phyloP scores from a whole-genome alignment of 2,113 vertebrate species.

The Petrocephalus zakoni region DNA sequence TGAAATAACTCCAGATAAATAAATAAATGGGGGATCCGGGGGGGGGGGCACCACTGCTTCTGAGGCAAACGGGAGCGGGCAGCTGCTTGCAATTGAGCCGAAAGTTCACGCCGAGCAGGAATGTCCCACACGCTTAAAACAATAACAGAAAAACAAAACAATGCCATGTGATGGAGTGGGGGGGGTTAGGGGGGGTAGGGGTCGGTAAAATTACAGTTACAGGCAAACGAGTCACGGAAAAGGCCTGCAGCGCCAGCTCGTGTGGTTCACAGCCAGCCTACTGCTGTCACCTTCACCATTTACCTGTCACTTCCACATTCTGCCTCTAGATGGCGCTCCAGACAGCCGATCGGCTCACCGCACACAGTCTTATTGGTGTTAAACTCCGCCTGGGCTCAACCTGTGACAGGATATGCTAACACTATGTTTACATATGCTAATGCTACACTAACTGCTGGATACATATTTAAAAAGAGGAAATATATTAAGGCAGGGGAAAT shows the following conservation, averaged over 20 bases:
- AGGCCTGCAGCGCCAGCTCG: not conserved
- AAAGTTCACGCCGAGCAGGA: slow-evolving; percentile 33
- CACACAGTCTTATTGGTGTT: not conserved
- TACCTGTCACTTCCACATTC: not conserved
- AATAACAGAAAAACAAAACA: slow-evolving; percentile 37
- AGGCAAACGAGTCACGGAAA: not conserved
- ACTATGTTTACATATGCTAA: not conserved
- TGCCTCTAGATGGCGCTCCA: slow-evolving; percentile 38
- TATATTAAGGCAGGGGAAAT: slow-evolving; percentile 13
- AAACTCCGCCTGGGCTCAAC: not conserved
- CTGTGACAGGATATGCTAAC: not conserved
- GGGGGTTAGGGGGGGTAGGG: slow-evolving; percentile 14
- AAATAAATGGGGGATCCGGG: slow-evolving; percentile 38
- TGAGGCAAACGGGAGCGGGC: slow-evolving; percentile 33
- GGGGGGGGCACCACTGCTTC: slow-evolving; percentile 32
- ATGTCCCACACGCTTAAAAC: slow-evolving; percentile 36
- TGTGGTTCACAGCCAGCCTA: not conserved
- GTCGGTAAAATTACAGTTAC: not conserved
- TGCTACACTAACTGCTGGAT: not conserved
- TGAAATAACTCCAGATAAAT: slow-evolving; percentile 44
- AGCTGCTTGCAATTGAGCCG: slow-evolving; percentile 49
- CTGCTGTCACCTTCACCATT: not conserved
- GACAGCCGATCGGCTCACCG: not conserved
- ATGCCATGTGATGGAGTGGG: slow-evolving; percentile 29
- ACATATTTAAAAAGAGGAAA: slow-evolving; percentile 12